Percentiles rank a stretch among this genome's conserved stretches.
These are phyloP conservation scores for Tachysurus vachellii DNA, from an alignment of 2,113 vertebrate genomes.

Conservation along the genomic window DNA sequence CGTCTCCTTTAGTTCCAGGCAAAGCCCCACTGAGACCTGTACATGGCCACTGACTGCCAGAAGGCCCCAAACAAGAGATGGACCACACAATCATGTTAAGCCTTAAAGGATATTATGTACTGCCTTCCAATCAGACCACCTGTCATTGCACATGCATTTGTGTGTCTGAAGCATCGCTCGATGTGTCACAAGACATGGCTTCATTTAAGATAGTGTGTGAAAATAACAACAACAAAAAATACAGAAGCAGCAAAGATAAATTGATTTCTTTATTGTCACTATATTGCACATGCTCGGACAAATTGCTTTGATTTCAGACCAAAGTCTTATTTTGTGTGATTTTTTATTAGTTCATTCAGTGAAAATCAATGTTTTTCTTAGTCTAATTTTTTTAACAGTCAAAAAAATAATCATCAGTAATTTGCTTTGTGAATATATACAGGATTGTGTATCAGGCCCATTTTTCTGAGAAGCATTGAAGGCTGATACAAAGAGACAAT, in stretches of 20 bases:
- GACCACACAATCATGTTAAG: slow-evolving; percentile 47
- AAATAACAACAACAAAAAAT: slow-evolving; percentile 40
- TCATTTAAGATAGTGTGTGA: slow-evolving; percentile 45
- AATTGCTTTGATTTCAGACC: slow-evolving; percentile 28
- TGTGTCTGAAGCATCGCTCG: slow-evolving; percentile 20
- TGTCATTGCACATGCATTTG: slow-evolving; percentile 52
- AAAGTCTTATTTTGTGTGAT: background rate
- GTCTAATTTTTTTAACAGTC: background rate
- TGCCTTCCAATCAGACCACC: slow-evolving; percentile 48
- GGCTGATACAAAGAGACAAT: slow-evolving; percentile 44
- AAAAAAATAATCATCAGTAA: background rate
- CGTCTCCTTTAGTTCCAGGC: slow-evolving; percentile 60
- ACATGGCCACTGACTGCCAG: slow-evolving; percentile 29
- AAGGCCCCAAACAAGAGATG: slow-evolving; percentile 29
- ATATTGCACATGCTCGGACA: slow-evolving; percentile 37
- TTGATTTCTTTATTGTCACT: slow-evolving; percentile 28
- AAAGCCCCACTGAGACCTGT: slow-evolving; percentile 32
- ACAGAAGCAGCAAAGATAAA: slow-evolving; percentile 15
- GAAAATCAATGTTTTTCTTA: slow-evolving; percentile 6
- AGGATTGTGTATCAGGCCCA: slow-evolving; percentile 46
- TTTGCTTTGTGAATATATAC: slow-evolving; percentile 5
- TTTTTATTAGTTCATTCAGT: background rate
- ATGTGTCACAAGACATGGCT: slow-evolving; percentile 48
- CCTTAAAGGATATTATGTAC: slow-evolving; percentile 46
- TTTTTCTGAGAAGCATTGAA: slow-evolving; percentile 47